phyloP scores from a whole-genome alignment of 2,113 vertebrate genomes.

The Tapirus terrestris region DNA sequence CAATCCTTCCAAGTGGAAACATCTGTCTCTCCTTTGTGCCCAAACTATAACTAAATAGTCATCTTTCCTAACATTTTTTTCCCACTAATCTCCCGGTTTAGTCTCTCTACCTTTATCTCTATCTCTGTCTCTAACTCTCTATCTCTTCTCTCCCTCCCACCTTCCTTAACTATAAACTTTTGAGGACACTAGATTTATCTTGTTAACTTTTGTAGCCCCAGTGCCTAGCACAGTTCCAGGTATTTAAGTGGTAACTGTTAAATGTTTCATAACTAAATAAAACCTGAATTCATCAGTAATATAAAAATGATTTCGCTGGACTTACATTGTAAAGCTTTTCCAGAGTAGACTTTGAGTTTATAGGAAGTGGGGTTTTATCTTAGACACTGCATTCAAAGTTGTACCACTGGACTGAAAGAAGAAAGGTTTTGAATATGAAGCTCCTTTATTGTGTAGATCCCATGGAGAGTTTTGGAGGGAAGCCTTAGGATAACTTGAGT shows the following conservation, averaged over 20 bases:
- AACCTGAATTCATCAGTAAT: neutral
- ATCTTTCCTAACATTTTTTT: neutral
- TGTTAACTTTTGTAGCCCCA: neutral
- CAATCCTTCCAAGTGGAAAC: neutral
- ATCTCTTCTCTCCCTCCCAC: neutral
- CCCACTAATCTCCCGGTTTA: neutral
- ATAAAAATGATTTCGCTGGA: neutral
- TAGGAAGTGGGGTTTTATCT: neutral
- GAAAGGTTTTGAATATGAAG: neutral
- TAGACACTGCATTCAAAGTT: neutral
- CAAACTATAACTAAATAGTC: neutral
- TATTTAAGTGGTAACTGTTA: neutral
- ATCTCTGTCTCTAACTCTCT: neutral
- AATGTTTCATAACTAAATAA: constrained; percentile 2
- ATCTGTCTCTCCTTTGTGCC: accelerated
- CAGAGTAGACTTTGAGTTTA: neutral
- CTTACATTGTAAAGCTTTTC: neutral
- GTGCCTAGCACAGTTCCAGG: neutral
- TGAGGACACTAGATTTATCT: neutral
- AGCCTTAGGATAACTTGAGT: neutral
- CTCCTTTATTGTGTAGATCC: neutral
- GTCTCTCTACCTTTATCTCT: neutral
- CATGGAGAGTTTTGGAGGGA: neutral
- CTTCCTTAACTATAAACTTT: neutral
- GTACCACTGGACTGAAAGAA: neutral